Base-by-base conservation (phyloP, 2,888 invertebrate genomes). In the Drosophila antonietae region DNA sequence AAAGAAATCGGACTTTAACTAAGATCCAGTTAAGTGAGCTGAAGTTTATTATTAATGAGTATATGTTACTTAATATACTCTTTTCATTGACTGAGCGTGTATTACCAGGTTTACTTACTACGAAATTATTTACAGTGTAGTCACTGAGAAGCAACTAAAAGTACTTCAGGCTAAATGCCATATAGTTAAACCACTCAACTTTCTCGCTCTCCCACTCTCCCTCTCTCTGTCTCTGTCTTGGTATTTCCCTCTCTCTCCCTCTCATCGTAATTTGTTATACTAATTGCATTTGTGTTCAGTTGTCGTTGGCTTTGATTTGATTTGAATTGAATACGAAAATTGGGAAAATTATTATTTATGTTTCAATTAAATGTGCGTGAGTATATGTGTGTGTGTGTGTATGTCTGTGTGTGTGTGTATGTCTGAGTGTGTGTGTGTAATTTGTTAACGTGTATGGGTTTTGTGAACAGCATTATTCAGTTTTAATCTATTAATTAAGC, bases 401-500 rank as follows among this genome's bases (percentile, higher is more conserved):
- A 23, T 53, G 10, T 10, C 44, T 28, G 43, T 57, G 35, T 23
- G 33, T 15, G 37, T 53, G 51, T 15, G 33, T 53, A 9, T 10
- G 49, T 33, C 39, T 57, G 35, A 18, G 33, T 15, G 37, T 53
- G 51, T 56, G 49, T 20, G 33, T 33, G 43, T 31, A 18, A 35
- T 52, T 37, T 53, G 51, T 35, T 46, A n/a, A 47, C 37, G 31
- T 67, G 49, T n/a, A 44, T 44, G 55, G 69, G 60, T 49, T 53
- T 65, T 37, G 65, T 58, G 62, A 63, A 41, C 66, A 61, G 55
- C 65, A 77, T 80, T 80, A 86, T 87, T 87, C 68, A 63, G 76
- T 84, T 89, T 84, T 84, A 84, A 84, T 89, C 85, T 84, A 89
- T 89, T 89, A 81, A 89, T 84, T 89, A 84, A 73, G 85, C 76